Conservation (phyloP, 1,140 invertebrate genomes). For the Dryas iulia region DNA sequence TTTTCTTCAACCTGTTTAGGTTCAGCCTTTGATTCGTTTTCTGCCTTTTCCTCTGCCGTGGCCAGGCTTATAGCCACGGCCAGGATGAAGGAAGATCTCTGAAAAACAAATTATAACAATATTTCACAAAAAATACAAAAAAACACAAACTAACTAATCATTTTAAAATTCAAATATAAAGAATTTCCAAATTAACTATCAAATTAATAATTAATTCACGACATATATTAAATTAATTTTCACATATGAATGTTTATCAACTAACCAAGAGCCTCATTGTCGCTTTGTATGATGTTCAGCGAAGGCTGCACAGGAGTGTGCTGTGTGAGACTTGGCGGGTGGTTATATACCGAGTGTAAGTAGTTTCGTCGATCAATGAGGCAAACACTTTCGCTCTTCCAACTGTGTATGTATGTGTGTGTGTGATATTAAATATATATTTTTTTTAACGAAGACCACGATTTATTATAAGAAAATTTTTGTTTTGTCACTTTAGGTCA, state of each 20-base stretch:
- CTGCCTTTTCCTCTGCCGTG: slow-evolving; percentile 79
- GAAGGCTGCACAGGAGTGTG: slow-evolving; percentile 72
- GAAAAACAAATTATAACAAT: slow-evolving; percentile 37
- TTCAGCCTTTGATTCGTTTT: slow-evolving; percentile 79
- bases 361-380: slow-evolving; percentile 63
- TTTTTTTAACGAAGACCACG: slow-evolving; percentile 39
- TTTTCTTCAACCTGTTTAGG: slow-evolving; percentile 67
- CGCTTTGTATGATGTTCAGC: slow-evolving; percentile 69
- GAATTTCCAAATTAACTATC: neutral
- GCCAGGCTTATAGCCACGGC: slow-evolving; percentile 78
- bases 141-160: no score
- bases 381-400: slow-evolving; percentile 72
- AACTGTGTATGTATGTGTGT: slow-evolving; percentile 51
- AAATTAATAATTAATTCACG: neutral
- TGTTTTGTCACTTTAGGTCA: no score
- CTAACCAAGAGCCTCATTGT: slow-evolving; percentile 75
- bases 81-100: slow-evolving; percentile 76
- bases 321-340: slow-evolving; percentile 31
- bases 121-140: no score
- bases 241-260: slow-evolving; percentile 21
- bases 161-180: neutral
- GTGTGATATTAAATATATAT: slow-evolving; percentile 46
- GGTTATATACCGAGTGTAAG: slow-evolving; percentile 69
- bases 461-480: slow-evolving; percentile 9
- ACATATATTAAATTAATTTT: neutral